Percentiles rank a stretch among this genome's conserved stretches.
Conservation (phyloP, 1,140 invertebrate species). For the Zophobas atratus region DNA sequence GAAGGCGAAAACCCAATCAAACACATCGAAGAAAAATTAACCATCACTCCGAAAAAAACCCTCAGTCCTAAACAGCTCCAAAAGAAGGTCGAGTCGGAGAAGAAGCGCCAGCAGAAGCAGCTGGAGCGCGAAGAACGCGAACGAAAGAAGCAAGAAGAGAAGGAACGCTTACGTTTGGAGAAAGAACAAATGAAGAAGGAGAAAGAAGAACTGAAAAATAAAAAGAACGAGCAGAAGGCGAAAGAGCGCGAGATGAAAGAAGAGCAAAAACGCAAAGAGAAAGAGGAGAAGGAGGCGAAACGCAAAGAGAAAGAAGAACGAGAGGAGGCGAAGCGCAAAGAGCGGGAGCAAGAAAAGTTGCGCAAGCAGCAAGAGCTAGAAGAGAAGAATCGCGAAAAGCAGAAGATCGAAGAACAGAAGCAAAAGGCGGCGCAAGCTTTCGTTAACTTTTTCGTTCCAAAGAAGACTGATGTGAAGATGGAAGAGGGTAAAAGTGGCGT, state of each 20-base stretch:
- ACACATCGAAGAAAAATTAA: conserved; percentile 10
- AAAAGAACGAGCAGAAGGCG: conserved; percentile 71
- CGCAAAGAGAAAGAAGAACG: conserved; percentile 69
- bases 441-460: conserved; percentile 84
- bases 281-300: conserved; percentile 70
- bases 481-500: conserved; percentile 53
- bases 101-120: conserved; percentile 69
- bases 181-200: conserved; percentile 70
- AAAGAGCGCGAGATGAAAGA: conserved; percentile 66
- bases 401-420: conserved; percentile 78
- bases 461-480: conserved; percentile 70
- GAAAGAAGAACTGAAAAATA: conserved; percentile 71
- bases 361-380: conserved; percentile 73
- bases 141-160: conserved; percentile 67
- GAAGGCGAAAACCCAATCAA: conserved; percentile 13
- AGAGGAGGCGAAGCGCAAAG: conserved; percentile 64
- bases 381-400: conserved; percentile 75
- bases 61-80: conserved; percentile 67
- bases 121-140: conserved; percentile 72
- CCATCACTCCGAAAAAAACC: conserved; percentile 57
- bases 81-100: conserved; percentile 71
- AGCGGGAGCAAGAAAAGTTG: conserved; percentile 68
- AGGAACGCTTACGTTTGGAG: conserved; percentile 73
- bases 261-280: conserved; percentile 74
- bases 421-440: conserved; percentile 83